These are phyloP conservation scores for Mesembrinibis cayennensis DNA, from an alignment of 2,113 vertebrate genomes.

Conservation along the genomic window DNA sequence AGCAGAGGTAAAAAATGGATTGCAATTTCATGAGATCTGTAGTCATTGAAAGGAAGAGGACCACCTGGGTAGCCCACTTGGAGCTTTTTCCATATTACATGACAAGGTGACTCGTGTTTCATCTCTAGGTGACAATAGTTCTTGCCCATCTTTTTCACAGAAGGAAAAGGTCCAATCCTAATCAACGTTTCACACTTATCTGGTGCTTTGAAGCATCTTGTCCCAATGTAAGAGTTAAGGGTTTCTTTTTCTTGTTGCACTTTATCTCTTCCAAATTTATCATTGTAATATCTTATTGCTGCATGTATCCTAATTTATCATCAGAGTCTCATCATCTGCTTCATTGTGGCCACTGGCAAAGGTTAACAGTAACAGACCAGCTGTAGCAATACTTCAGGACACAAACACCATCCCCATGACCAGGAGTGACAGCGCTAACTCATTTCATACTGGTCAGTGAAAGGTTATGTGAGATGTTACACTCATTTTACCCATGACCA, in stretches of 20 bases:
- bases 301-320: neutral
- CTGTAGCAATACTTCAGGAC: neutral
- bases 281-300: neutral
- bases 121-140: neutral
- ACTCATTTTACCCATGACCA: neutral
- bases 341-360: neutral
- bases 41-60: neutral
- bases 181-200: neutral
- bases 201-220: neutral
- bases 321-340: neutral
- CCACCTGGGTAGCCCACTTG: neutral
- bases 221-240: neutral
- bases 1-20: neutral
- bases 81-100: neutral
- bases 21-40: neutral
- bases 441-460: neutral
- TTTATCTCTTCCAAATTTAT: neutral
- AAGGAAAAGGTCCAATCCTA: neutral
- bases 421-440: neutral
- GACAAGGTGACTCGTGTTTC: neutral
- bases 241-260: neutral
- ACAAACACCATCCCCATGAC: neutral
- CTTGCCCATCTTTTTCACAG: neutral
- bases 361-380: neutral
- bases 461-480: neutral